phyloP scores from a whole-genome alignment of 1,140 invertebrate genomes.

The Trypoxylus dichotomus region DNA sequence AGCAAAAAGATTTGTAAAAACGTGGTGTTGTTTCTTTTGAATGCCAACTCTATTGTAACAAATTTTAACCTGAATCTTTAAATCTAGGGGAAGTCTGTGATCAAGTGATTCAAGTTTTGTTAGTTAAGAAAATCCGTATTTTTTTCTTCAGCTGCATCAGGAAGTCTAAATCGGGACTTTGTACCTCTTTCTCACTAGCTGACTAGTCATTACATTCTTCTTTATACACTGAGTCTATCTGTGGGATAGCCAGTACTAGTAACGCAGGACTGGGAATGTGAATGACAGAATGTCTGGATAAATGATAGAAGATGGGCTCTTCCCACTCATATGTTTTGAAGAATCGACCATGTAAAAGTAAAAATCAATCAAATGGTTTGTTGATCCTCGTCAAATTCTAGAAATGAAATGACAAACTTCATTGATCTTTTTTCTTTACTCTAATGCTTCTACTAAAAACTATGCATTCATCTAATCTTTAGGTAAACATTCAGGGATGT shows the following conservation, averaged over 20 bases:
- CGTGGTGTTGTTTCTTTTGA: neutral
- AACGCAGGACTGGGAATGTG: neutral
- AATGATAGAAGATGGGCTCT: neutral
- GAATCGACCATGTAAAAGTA: neutral
- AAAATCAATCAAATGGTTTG: neutral
- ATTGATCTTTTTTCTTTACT: constrained; percentile 11
- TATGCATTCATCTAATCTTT: no score
- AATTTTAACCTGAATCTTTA: neutral
- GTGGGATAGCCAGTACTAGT: no score
- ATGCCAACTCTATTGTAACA: neutral
- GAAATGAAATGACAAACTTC: neutral
- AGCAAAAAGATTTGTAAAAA: neutral
- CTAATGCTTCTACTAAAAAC: no score
- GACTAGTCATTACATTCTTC: neutral
- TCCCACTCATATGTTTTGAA: neutral
- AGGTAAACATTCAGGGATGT: no score
- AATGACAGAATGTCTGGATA: neutral
- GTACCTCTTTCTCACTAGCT: neutral
- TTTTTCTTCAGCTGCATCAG: neutral
- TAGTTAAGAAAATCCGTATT: neutral
- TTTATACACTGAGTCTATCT: neutral
- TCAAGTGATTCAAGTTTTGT: neutral
- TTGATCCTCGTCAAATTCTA: neutral
- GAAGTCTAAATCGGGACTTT: neutral
- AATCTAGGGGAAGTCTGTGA: neutral